Percentiles rank a stretch among this genome's conserved stretches.
These are phyloP conservation scores for Geothlypis trichas DNA, from an alignment of 2,113 vertebrate species.

Conservation along the genomic window DNA sequence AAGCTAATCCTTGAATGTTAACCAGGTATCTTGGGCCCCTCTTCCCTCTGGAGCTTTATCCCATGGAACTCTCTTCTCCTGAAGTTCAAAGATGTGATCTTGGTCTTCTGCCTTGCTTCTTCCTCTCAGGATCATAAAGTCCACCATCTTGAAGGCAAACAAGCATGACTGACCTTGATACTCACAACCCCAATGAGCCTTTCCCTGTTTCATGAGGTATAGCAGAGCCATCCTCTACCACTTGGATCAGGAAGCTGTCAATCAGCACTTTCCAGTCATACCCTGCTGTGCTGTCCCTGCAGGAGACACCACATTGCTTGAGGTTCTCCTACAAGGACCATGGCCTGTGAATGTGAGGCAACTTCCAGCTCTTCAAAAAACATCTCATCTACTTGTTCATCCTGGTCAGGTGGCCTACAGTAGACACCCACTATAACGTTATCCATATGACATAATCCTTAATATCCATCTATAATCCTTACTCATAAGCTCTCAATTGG, in stretches of 20 bases:
- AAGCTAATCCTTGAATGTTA: not conserved
- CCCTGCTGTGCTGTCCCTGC: rapidly evolving
- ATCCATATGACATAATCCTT: not conserved
- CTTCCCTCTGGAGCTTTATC: not conserved
- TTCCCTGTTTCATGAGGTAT: not conserved
- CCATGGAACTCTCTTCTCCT: not conserved
- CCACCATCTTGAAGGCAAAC: not conserved
- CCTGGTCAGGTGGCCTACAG: not conserved
- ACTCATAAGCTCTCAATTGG: not conserved
- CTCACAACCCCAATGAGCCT: not conserved
- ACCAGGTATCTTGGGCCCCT: not conserved
- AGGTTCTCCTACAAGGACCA: not conserved
- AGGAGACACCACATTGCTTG: not conserved
- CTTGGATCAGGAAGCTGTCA: not conserved
- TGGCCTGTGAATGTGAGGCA: rapidly evolving
- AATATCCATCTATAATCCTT: not conserved
- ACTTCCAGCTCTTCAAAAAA: not conserved
- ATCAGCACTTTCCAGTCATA: not conserved
- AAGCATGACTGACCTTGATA: not conserved
- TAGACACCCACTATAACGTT: not conserved
- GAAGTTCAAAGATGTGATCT: not conserved
- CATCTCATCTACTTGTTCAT: not conserved
- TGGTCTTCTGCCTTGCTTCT: not conserved
- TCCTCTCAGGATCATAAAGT: not conserved
- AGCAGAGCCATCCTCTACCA: not conserved